Evolutionary conservation across 2,888 invertebrate genomes (phyloP).

Genomic region (Microctonus hyperodae): DNA sequence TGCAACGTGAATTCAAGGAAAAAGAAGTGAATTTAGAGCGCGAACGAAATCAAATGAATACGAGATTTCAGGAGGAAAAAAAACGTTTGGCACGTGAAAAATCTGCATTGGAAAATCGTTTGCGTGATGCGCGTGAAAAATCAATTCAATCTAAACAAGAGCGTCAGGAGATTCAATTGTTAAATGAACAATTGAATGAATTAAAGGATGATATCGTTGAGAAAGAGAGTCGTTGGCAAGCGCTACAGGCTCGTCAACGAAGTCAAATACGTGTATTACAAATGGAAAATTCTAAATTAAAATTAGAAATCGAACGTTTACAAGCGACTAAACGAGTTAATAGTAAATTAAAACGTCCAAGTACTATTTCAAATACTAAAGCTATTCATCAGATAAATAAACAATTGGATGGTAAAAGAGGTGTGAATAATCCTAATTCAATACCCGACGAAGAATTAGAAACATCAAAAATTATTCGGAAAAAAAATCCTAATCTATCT

Average conservation of each 20-base stretch:
- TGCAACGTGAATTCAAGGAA: constrained; percentile 66
- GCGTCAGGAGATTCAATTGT: constrained; percentile 67
- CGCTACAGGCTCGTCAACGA: constrained; percentile 75
- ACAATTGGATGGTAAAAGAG: constrained; percentile 60
- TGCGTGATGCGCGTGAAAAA: constrained; percentile 70
- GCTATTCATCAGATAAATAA: constrained; percentile 80
- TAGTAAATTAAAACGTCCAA: constrained; percentile 68
- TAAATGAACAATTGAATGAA: constrained; percentile 72
- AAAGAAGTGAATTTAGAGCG: constrained; percentile 70
- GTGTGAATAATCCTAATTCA: constrained; percentile 38
- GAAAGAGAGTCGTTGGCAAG: constrained; percentile 78
- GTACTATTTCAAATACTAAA: constrained; percentile 72
- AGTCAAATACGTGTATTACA: constrained; percentile 78
- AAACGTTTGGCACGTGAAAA: constrained; percentile 74
- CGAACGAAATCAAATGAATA: constrained; percentile 71
- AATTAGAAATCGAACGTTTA: constrained; percentile 73
- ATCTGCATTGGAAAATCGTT: constrained; percentile 71
- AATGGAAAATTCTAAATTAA: constrained; percentile 72
- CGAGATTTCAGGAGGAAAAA: constrained; percentile 74
- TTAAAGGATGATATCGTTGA: constrained; percentile 73
- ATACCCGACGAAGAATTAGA: constrained; percentile 44
- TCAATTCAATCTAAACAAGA: constrained; percentile 77
- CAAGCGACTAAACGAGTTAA: constrained; percentile 68
- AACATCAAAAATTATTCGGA: neutral
- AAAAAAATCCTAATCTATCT: constrained; percentile 18